These are phyloP conservation scores for Chamaetylas fuelleborni DNA, from an alignment of 2,113 vertebrate genomes.

Conservation along the genomic window DNA sequence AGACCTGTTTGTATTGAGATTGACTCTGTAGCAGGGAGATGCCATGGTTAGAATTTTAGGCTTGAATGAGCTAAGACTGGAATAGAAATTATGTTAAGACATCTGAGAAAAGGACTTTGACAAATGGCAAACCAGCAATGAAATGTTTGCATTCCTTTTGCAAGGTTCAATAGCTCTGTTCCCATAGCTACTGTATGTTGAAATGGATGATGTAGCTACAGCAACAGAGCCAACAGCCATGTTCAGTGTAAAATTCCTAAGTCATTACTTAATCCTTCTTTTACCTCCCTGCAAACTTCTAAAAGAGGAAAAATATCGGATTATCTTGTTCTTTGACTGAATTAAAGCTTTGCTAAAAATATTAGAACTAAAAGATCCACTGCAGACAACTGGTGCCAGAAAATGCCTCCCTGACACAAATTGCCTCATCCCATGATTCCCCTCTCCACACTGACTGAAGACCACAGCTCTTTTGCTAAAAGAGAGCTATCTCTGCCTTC, in stretches of 20 bases:
- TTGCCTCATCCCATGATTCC: background rate
- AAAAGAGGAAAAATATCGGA: background rate
- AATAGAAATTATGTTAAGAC: slow-evolving; percentile 18
- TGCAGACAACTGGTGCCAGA: background rate
- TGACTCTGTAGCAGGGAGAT: background rate
- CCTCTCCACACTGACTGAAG: background rate
- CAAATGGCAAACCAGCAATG: slow-evolving; percentile 17
- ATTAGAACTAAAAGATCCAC: background rate
- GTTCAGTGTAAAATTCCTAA: slow-evolving; percentile 13
- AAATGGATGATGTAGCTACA: slow-evolving; percentile 37
- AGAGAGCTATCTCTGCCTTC: background rate
- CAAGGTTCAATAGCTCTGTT: slow-evolving; percentile 31
- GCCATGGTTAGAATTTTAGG: background rate
- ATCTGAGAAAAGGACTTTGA: slow-evolving; percentile 20
- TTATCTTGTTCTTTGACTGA: background rate
- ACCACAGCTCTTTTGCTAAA: background rate
- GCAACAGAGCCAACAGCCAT: slow-evolving; percentile 31
- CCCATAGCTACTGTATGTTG: slow-evolving; percentile 60
- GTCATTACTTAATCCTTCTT: slow-evolving; percentile 2
- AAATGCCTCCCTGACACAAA: background rate
- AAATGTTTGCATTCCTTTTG: slow-evolving; percentile 49
- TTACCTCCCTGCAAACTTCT: slow-evolving; percentile 1
- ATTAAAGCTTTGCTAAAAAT: background rate
- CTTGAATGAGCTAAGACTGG: background rate
- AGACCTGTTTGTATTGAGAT: background rate